A percentile compares a stretch with the other conserved stretches of the same genome.
Evolutionary conservation across 2,797 vertebrate species (phyloP).

Genomic region (Anabacerthia variegaticeps): DNA sequence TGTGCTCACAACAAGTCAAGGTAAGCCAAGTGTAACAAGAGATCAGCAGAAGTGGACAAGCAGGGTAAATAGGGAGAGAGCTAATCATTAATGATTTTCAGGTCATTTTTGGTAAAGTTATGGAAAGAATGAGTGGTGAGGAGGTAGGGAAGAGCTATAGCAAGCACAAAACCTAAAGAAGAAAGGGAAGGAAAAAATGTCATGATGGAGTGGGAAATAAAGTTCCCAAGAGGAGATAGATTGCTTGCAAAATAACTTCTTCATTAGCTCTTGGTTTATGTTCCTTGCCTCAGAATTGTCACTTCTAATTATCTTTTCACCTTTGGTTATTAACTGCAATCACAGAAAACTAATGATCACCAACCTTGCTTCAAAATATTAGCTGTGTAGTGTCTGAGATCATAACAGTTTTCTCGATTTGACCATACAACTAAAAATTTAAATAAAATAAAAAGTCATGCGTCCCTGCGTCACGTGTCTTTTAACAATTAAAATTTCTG

Average conservation of each 20-base stretch:
- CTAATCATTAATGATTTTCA: not conserved
- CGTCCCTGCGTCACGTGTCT: not conserved
- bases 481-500: not conserved
- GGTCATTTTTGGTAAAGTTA: not conserved
- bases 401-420: not conserved
- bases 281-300: not conserved
- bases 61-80: not conserved
- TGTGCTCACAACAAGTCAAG: not conserved
- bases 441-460: not conserved
- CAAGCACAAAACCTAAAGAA: not conserved
- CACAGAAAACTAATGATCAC: not conserved
- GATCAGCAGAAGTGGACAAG: not conserved
- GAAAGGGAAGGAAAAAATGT: not conserved
- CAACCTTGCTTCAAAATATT: not conserved
- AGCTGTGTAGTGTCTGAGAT: not conserved
- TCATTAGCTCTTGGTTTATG: slow-evolving; percentile 12
- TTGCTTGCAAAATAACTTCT: not conserved
- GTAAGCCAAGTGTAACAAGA: not conserved
- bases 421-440: not conserved
- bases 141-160: not conserved
- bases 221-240: not conserved
- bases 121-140: not conserved
- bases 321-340: slow-evolving; percentile 17
- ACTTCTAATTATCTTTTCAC: slow-evolving; percentile 24
- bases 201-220: not conserved